phyloP scores from a whole-genome alignment of 2,113 vertebrate species.

The Brienomyrus brachyistius region DNA sequence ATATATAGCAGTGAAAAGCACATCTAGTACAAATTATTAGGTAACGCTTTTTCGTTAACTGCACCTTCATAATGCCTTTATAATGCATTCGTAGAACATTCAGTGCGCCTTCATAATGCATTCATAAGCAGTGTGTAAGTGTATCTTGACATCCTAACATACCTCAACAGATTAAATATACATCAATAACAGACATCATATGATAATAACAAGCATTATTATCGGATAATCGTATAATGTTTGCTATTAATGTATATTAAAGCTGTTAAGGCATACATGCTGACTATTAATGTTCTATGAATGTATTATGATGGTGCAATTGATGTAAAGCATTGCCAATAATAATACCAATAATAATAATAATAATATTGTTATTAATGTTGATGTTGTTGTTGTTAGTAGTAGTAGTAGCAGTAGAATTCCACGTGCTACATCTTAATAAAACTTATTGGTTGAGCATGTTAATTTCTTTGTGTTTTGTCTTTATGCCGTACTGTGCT shows the following conservation, averaged over 20 bases:
- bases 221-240: not conserved
- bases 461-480: not conserved
- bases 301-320: not conserved
- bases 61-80: not conserved
- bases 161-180: not conserved
- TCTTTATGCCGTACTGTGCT: not conserved
- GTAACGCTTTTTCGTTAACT: not conserved
- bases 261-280: not conserved
- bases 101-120: not conserved
- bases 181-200: not conserved
- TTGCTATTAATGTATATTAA: not conserved
- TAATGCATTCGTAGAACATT: not conserved
- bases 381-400: not conserved
- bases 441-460: not conserved
- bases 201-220: not conserved
- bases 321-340: not conserved
- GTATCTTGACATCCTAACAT: not conserved
- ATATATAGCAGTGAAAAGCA: not conserved
- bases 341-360: not conserved
- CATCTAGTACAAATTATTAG: not conserved
- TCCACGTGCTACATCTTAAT: not conserved
- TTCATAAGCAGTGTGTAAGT: not conserved
- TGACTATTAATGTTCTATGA: not conserved
- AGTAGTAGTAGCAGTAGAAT: not conserved
- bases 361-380: not conserved